Evolutionary conservation across 2,888 invertebrate genomes (phyloP).

Genomic region (Acanthococcus lagerstroemiae): DNA sequence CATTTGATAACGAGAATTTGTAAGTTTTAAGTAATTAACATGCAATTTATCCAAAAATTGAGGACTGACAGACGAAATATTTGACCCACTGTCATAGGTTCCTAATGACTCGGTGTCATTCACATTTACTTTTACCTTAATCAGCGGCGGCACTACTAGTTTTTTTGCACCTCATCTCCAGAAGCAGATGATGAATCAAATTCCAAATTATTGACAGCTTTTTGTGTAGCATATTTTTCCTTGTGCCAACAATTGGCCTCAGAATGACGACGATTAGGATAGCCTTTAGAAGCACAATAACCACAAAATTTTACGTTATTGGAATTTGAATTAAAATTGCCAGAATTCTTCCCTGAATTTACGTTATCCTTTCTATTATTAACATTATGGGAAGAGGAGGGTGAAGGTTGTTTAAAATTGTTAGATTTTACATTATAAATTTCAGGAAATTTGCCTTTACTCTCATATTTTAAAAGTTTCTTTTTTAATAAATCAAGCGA

Average conservation of each 20-base stretch:
- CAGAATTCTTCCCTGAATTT: not conserved
- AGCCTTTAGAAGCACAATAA: not conserved
- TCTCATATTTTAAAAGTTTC: not conserved
- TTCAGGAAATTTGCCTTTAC: not conserved
- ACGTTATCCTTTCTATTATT: not conserved
- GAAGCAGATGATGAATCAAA: not conserved
- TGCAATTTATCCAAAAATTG: not conserved
- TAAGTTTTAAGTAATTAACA: not conserved
- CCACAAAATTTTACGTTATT: not conserved
- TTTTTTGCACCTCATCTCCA: not conserved
- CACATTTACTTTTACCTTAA: not conserved
- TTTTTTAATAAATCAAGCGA: not conserved
- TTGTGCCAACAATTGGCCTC: not conserved
- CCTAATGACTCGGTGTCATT: not conserved
- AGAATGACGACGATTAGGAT: not conserved
- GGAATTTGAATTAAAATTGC: not conserved
- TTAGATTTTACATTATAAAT: not conserved
- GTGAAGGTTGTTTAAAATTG: not conserved
- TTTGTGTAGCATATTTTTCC: not conserved
- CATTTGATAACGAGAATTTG: not conserved
- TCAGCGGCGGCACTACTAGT: not conserved
- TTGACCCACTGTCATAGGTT: not conserved
- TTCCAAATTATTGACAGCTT: not conserved
- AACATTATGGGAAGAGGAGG: not conserved
- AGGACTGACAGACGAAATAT: not conserved